These are phyloP conservation scores for Agrypnus murinus DNA, from an alignment of 2,888 invertebrate genomes.

Conservation along the genomic window DNA sequence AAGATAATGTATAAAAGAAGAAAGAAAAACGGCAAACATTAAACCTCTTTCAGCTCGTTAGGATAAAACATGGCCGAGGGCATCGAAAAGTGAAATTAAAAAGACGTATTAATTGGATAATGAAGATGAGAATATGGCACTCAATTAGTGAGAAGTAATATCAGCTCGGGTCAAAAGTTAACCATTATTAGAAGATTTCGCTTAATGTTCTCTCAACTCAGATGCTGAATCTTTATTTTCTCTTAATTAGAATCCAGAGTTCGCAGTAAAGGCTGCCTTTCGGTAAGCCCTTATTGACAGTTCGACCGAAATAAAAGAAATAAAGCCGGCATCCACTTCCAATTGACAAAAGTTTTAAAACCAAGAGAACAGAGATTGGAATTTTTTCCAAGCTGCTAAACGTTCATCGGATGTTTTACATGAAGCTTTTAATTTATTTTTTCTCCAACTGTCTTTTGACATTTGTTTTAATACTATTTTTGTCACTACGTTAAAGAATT, in stretches of 20 bases:
- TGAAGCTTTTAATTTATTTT: too few species aligned
- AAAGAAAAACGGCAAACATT: not conserved
- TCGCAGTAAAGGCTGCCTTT: slow-evolving; percentile 50
- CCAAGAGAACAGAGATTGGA: slow-evolving; percentile 47
- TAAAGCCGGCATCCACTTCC: slow-evolving; percentile 53
- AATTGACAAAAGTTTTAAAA: slow-evolving; percentile 53
- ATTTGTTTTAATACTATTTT: too few species aligned
- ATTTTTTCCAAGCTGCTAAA: slow-evolving; percentile 30
- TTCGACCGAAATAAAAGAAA: slow-evolving; percentile 56
- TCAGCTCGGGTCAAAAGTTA: slow-evolving; percentile 57
- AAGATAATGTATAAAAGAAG: slow-evolving; percentile 8
- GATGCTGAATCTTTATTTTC: slow-evolving; percentile 58
- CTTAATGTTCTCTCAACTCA: slow-evolving; percentile 52
- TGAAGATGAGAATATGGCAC: slow-evolving; percentile 61
- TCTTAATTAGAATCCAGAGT: slow-evolving; percentile 60
- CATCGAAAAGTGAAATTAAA: slow-evolving; percentile 51
- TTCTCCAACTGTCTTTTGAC: too few species aligned
- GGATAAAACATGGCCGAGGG: slow-evolving; percentile 36
- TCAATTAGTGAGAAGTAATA: slow-evolving; percentile 61
- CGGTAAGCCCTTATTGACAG: slow-evolving; percentile 56
- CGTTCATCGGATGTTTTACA: slow-evolving; percentile 44
- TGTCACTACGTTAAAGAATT: too few species aligned
- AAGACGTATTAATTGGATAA: slow-evolving; percentile 62
- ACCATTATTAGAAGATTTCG: slow-evolving; percentile 56
- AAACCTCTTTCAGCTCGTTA: slow-evolving; percentile 26